Evolutionary conservation across 1,140 invertebrate species (phyloP).

Genomic region (Chymomyza costata): DNA sequence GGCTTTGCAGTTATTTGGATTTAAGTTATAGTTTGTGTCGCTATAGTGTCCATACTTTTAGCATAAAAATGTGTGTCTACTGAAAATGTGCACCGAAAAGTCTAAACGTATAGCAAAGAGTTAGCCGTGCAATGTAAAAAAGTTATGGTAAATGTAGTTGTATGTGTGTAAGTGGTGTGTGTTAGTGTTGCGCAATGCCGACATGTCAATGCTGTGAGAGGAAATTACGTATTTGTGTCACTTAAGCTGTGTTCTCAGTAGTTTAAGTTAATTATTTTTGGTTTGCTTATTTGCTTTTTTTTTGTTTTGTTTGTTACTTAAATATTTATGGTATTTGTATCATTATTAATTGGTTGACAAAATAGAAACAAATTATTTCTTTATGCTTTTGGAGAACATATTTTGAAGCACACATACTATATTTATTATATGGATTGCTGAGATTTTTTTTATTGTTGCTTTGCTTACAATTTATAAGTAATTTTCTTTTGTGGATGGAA

Average conservation of each 20-base stretch:
- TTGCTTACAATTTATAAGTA: background rate
- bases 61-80: conserved; percentile 51
- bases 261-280: conserved; percentile 40
- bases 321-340: no score
- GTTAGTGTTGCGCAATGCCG: conserved; percentile 31
- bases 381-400: conserved; percentile 12
- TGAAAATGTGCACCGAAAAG: conserved; percentile 64
- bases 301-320: conserved; percentile 12
- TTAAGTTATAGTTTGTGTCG: no score
- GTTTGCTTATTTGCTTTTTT: conserved; percentile 38
- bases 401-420: conserved; percentile 47
- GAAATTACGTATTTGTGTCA: conserved; percentile 60
- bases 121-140: conserved; percentile 44
- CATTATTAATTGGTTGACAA: no score
- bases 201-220: conserved; percentile 29
- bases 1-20: no score
- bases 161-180: conserved; percentile 9
- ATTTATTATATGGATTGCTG: conserved; percentile 13
- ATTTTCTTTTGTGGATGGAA: conserved; percentile 1
- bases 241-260: conserved; percentile 17
- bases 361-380: no score
- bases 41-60: conserved; percentile 45
- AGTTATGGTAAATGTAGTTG: conserved; percentile 45
- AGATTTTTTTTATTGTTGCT: conserved; percentile 11
- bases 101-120: conserved; percentile 39